Evolutionary conservation across 1,140 invertebrate genomes (phyloP).

Genomic region (Drosophila chauvacae): DNA sequence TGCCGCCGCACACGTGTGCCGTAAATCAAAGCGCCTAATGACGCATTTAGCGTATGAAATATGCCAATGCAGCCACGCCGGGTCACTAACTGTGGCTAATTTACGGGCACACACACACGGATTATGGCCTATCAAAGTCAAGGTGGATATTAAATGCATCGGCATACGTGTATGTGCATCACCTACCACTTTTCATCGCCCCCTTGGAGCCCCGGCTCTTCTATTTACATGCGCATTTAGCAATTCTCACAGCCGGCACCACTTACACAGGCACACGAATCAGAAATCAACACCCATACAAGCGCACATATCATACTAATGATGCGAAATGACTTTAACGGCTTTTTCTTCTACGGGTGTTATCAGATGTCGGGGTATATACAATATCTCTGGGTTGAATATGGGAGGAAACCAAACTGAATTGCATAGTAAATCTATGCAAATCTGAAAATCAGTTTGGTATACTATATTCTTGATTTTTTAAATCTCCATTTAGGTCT

Average conservation of each 20-base stretch:
- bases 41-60: conserved; percentile 82
- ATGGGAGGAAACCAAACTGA: not conserved
- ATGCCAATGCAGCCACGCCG: conserved; percentile 76
- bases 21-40: conserved; percentile 79
- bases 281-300: conserved; percentile 75
- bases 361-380: conserved; percentile 19
- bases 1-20: conserved; percentile 50
- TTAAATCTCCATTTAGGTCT: not conserved
- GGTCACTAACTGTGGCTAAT: conserved; percentile 80
- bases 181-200: conserved; percentile 15
- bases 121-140: conserved; percentile 79
- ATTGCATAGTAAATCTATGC: too few relatives aligned
- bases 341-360: conserved; percentile 43
- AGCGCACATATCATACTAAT: conserved; percentile 79
- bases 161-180: conserved; percentile 57
- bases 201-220: not conserved
- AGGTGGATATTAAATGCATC: conserved; percentile 77
- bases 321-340: conserved; percentile 84
- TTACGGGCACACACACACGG: conserved; percentile 61
- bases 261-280: conserved; percentile 21
- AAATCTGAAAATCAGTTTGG: rapidly evolving
- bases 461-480: not conserved
- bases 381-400: not conserved
- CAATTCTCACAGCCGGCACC: conserved; percentile 68
- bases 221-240: conserved; percentile 66